Base-by-base conservation (phyloP, 1,140 invertebrate genomes). In the Camponotus floridanus region DNA sequence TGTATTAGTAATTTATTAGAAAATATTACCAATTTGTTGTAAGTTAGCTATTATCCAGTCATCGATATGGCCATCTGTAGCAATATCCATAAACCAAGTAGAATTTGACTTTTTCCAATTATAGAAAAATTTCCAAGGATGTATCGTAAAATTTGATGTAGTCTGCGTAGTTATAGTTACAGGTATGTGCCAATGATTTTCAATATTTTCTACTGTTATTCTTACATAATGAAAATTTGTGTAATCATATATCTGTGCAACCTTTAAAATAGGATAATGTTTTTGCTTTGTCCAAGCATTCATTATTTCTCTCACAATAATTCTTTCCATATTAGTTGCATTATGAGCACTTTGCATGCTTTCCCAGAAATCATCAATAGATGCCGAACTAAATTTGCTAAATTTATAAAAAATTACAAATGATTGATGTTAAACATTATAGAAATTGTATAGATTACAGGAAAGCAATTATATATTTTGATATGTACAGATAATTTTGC, bases 1-100 rank as follows among this genome's bases (percentile, higher is more conserved):
- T 48, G 11, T 13, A 26, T 26, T 26, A 26, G 26, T 26, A 48
- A 48, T 13, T 15, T 48, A 48, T 48, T 48, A 48, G 3, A 48
- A 48, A 15, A 15, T 48, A 15, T 48, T 92, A 96, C 95, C 95
- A 85, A 94, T 91, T 91, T 95, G 92, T 90, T 96, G 94, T 74
- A 95, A 93, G 79, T 96, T 96, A 71, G 95, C 94, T 45, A 96
- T 91, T 31, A 96, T 93, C 95, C 95, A 96, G 79, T 95, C 94
- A 1, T 92, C 79, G 26, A 0, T 26, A 26, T 26, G 0, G 26
- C 0, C 26, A 26, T 26, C 0, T 26, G 1, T 26, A 26, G 1
- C 26, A 26, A 26, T 26, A 15, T 48, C 45, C 5, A 48, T 15
- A 15, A 4, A 48, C 13, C 3, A 3, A 15, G 3, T 48, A 48